Evolutionary conservation across 2,113 vertebrate genomes (phyloP), one percentile per base, ranked within the genome.

Genomic region (Mola mola): DNA sequence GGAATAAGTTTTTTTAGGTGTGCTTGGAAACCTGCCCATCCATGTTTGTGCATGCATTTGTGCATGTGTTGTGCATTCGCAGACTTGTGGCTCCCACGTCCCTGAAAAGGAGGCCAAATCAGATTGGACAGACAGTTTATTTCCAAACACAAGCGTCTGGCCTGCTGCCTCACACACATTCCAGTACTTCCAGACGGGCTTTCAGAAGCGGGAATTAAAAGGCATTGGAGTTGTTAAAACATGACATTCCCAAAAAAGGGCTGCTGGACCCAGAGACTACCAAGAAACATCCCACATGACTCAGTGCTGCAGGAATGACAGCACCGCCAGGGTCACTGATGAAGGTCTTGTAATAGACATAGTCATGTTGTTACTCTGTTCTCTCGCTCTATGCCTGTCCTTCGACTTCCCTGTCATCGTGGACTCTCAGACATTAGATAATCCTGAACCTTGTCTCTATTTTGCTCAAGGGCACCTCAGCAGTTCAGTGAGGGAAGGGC

Each of bases 201-300:
- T 93, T 90, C 81, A 89, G 79, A 81, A 84, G 79, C 78, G 22
- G 83, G 84, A 87, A 90, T 89, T 85, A 87, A 93, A 93, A 93
- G 93, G 91, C 94, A 95, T 84, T 91, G 88, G 93, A 86, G 92
- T 92, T 94, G 94, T 96, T 86, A 87, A 90, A 94, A 97, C 94
- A 97, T 96, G 95, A 98, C 95, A 96, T 99, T 96, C 93, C 97
- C 97, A 95, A 98, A 98, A 94, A 98, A 96, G 87, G 96, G 96
- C 92, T 91, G 93, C 94, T 92, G 86, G 91, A 91, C 93, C 93
- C 89, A 87, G 93, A 88, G 94, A 92, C 93, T 92, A 87, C 91
- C 91, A 90, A 94, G 94, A 96, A 95, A 94, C 90, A 94, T 94
- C 90, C 91, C 67, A 93, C 93, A 95, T 99, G 96, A 99, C 94